Evolutionary conservation across 2,888 invertebrate genomes (phyloP), one percentile per base, ranked within the genome.

Genomic region (Agrochola litura): DNA sequence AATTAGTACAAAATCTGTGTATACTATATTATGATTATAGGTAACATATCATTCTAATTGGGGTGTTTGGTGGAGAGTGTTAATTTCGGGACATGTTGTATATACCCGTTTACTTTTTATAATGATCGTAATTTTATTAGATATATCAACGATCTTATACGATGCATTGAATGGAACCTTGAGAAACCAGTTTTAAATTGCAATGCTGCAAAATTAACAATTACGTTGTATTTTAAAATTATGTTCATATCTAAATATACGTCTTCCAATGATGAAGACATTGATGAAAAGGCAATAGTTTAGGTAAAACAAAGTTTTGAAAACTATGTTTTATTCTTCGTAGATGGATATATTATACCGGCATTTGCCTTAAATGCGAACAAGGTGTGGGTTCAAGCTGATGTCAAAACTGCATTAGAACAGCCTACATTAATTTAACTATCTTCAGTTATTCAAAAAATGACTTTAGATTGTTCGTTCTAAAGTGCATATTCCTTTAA

Each of bases 401-500:
- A 84, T 84, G 82, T 85, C 88, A 86, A 87, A 89, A 88, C 85
- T 91, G 89, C 90, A 90, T 81, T 83, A 84, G 49, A 77, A 78
- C 81, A 82, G 73, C 88, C 87, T 81, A 88, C 83, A 73, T 77
- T 30, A 73, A 83, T 54, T 78, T 77, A 83, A 65, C 75, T 41
- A 65, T n/a, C 37, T 12, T 10, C 2, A 14, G 3, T 56, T 43
- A 69, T 19, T 16, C 70, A 74, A 82, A 85, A 82, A 72, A 73
- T 69, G 82, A 86, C 91, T 81, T 80, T 91, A 81, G 49, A 4
- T 0, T 43, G 46, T 75, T 81, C n/a, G 5, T 1, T 46, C 82
- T 92, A 93, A 89, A 91, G 91, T 88, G 76, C 85, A 92, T 79
- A 90, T 92, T 93, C 77, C 89, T 78, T 71, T 84, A 88, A 84